These are phyloP conservation scores for Dolichoris vasculosae DNA, from an alignment of 1,140 invertebrate species.

Conservation along the genomic window DNA sequence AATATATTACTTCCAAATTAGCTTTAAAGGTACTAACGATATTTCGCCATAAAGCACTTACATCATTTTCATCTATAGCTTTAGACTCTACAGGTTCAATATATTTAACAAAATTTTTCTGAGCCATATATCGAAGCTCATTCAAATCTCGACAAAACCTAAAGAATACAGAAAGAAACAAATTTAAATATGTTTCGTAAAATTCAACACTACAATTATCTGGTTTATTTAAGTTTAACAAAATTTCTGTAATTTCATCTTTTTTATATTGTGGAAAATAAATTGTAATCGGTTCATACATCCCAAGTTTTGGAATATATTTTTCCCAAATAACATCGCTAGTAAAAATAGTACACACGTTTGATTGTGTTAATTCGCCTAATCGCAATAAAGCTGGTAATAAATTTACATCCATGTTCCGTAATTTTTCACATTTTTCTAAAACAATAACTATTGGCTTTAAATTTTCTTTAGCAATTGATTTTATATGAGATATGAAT, in stretches of 20 bases:
- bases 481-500: slow-evolving; percentile 79
- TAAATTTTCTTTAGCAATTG: slow-evolving; percentile 61
- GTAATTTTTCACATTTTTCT: slow-evolving; percentile 86
- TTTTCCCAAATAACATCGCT: slow-evolving; percentile 88
- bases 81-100: slow-evolving; percentile 82
- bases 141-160: slow-evolving; percentile 86
- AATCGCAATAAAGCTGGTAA: slow-evolving; percentile 82
- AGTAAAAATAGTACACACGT: slow-evolving; percentile 85
- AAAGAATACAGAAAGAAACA: slow-evolving; percentile 88
- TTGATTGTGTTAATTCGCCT: slow-evolving; percentile 82
- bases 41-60: slow-evolving; percentile 83
- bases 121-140: slow-evolving; percentile 84
- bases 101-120: slow-evolving; percentile 83
- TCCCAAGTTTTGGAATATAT: slow-evolving; percentile 81
- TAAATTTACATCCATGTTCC: slow-evolving; percentile 83
- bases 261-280: slow-evolving; percentile 88
- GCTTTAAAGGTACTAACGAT: slow-evolving; percentile 84
- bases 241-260: slow-evolving; percentile 84
- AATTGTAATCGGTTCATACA: slow-evolving; percentile 83
- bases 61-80: slow-evolving; percentile 77
- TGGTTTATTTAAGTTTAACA: slow-evolving; percentile 72
- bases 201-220: slow-evolving; percentile 73
- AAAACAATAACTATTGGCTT: slow-evolving; percentile 80
- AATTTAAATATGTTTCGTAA: slow-evolving; percentile 85
- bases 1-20: slow-evolving; percentile 85